Percentiles rank a stretch among this genome's conserved stretches.
Conservation (phyloP, 2,888 invertebrate species). For the Aporophyla lueneburgensis region DNA sequence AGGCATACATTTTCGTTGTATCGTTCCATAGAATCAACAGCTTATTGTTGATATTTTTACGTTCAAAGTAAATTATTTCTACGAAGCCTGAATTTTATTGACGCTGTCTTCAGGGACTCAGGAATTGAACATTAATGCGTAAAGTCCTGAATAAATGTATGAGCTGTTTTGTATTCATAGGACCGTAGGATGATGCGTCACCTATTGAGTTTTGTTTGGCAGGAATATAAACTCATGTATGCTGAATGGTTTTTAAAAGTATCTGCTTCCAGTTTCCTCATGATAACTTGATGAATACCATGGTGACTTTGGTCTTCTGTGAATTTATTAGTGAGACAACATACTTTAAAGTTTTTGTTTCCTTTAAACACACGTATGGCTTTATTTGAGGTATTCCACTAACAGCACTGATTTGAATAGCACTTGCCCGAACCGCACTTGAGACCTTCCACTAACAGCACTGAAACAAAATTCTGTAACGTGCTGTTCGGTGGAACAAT, state of each 20-base stretch:
- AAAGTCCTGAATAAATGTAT: constrained; percentile 45
- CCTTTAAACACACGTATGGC: too few relatives aligned
- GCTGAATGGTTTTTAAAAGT: too few relatives aligned
- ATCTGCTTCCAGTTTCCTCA: neutral
- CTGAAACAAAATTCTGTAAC: too few relatives aligned
- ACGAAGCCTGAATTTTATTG: constrained; percentile 20
- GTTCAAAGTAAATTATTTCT: constrained; percentile 9
- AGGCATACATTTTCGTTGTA: neutral
- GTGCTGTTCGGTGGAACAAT: too few relatives aligned
- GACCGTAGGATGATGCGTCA: constrained; percentile 4
- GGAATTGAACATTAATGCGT: constrained; percentile 42
- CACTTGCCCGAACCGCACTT: too few relatives aligned
- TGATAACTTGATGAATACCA: neutral
- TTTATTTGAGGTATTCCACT: too few relatives aligned
- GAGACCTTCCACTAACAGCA: too few relatives aligned
- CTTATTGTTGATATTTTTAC: constrained; percentile 11
- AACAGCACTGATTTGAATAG: too few relatives aligned
- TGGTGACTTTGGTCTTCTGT: neutral
- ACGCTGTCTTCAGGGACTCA: constrained; percentile 33
- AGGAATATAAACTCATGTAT: neutral
- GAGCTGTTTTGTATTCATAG: constrained; percentile 42
- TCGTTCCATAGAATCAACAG: neutral
- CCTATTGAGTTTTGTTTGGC: constrained; percentile 20
- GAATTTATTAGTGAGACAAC: neutral
- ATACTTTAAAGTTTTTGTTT: too few relatives aligned